Evolutionary conservation across 2,888 invertebrate genomes (phyloP).

Genomic region (Agonum fuliginosum): DNA sequence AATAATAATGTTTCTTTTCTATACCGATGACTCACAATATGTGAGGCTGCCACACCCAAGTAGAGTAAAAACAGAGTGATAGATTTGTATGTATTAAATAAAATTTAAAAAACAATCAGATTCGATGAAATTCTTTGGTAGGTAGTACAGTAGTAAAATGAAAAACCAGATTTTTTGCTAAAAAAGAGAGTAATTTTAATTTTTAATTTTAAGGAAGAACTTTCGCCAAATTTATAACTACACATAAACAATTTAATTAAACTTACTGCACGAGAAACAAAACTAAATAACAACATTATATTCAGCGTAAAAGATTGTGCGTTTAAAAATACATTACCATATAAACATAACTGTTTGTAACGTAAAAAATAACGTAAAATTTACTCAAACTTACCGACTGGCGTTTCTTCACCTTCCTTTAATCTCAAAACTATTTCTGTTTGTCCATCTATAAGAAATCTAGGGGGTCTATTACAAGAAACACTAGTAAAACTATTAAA

Average conservation of each 20-base stretch:
- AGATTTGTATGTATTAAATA: too few species aligned
- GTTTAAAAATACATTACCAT: constrained; percentile 17
- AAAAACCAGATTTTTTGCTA: too few species aligned
- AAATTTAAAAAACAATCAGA: too few species aligned
- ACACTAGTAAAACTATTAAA: constrained; percentile 59
- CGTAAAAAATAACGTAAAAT: constrained; percentile 64
- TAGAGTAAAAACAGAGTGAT: too few species aligned
- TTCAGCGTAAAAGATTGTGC: constrained; percentile 29
- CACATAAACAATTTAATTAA: constrained; percentile 11
- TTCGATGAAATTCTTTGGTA: too few species aligned
- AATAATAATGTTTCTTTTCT: too few species aligned
- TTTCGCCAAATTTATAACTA: not conserved
- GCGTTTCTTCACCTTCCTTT: constrained; percentile 91
- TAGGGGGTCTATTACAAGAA: constrained; percentile 85
- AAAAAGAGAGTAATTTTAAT: constrained; percentile 1
- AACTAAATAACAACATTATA: not conserved
- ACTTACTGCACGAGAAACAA: constrained; percentile 1
- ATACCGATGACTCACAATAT: too few species aligned
- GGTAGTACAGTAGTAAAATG: too few species aligned
- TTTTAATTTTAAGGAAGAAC: constrained; percentile 9
- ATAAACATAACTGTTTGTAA: constrained; percentile 6
- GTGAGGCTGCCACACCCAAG: too few species aligned
- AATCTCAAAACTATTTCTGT: constrained; percentile 93
- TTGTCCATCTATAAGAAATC: constrained; percentile 90
- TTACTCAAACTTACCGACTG: constrained; percentile 82